Evolutionary conservation across 2,888 invertebrate species (phyloP).

Genomic region (Theretra japonica): DNA sequence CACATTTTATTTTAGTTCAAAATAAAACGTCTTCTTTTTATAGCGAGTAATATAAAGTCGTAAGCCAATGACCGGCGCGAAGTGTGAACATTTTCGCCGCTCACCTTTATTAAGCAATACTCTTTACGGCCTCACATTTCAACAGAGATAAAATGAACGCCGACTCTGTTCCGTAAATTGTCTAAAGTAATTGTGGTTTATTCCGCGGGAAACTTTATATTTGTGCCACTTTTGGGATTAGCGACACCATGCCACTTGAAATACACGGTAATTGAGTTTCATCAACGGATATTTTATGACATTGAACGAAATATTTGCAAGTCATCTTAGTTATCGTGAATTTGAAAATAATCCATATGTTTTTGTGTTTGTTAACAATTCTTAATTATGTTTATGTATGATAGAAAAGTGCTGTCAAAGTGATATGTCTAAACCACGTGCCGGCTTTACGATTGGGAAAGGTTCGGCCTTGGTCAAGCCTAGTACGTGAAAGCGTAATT

Average conservation of each 20-base stretch:
- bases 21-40: not conserved
- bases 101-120: conserved; percentile 6
- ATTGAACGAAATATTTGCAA: too few species aligned
- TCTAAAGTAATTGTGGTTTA: conserved; percentile 12
- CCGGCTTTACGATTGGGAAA: too few species aligned
- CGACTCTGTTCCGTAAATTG: not conserved
- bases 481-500: too few species aligned
- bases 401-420: too few species aligned
- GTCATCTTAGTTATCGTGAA: too few species aligned
- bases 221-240: not conserved
- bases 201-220: not conserved
- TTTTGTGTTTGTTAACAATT: too few species aligned
- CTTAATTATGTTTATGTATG: too few species aligned
- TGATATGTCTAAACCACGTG: too few species aligned
- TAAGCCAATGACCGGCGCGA: not conserved
- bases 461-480: too few species aligned
- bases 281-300: too few species aligned
- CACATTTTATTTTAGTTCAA: not conserved
- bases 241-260: not conserved
- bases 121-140: conserved; percentile 1
- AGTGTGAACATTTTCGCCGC: not conserved
- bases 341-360: too few species aligned
- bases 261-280: not conserved
- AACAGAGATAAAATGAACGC: not conserved
- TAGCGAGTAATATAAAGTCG: not conserved